Base-by-base conservation (phyloP, 2,113 vertebrate species). In the Ascaphus truei region DNA sequence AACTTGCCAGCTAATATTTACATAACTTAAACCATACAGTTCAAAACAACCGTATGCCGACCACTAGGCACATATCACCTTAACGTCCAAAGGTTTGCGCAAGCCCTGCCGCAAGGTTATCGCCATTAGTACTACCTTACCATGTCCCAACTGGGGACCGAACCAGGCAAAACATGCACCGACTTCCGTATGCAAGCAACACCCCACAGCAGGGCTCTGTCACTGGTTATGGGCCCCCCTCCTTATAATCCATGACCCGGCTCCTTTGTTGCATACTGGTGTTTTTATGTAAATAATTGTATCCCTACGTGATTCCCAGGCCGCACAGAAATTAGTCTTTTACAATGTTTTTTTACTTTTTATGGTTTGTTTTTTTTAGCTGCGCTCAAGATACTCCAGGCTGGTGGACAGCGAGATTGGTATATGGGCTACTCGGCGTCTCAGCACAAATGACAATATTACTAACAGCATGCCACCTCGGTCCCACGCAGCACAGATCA, bases 371-470 rank as follows among this genome's bases (percentile, higher is more conserved):
- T 18, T 45, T 45, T 26, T 48, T 61, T 23, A 36, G 67, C 61
- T 61, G 33, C 47, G 45, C n/a, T n/a, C 57, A 52, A 29, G 25
- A 51, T 71, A 71, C 60, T 71, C 67, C 57, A 71, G 25, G 26
- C 45, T 34, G 57, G 59, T 61, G 50, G 60, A 50, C 47, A 52
- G 59, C 34, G 36, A n/a, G n/a, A n/a, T n/a, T 34, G 16, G 29
- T 52, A 29, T 71, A 71, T 51, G 34, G 37, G 61, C n/a, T 55
- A 71, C 61, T 20, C 16, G 41, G 56, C 37, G 31, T 61, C 53
- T 36, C 57, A 29, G 30, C 66, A 25, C 56, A 69, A 34, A 50
- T 71, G 60, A 71, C 57, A 61, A 60, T 71, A 61, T 71, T 60
- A 71, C 60, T 61, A 71, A 29, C 67, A 71, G 67, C 67, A 71